Conservation (phyloP, 2,888 invertebrate genomes). For the Orgyia antiqua region DNA sequence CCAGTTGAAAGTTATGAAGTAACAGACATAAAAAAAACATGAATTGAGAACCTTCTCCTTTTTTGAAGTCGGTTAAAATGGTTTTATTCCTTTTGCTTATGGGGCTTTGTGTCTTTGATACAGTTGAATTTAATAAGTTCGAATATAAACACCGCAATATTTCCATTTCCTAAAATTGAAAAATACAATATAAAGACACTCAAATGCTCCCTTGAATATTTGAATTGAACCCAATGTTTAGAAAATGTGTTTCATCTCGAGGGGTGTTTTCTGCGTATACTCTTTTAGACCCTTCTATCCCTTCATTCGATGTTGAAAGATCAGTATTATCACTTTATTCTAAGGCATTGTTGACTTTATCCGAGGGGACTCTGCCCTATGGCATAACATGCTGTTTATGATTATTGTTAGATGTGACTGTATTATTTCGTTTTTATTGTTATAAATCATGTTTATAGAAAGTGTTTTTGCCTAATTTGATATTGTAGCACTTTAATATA, state of each 20-base stretch:
- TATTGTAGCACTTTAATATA: no score
- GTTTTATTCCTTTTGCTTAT: no score
- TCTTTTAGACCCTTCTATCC: neutral
- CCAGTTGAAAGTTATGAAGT: no score
- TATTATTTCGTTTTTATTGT: conserved; percentile 9
- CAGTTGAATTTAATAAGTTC: neutral
- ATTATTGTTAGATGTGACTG: conserved; percentile 15
- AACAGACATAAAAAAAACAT: no score
- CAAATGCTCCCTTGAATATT: neutral
- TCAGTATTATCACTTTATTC: conserved; percentile 4
- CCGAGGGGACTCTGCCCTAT: conserved; percentile 10
- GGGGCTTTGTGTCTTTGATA: no score
- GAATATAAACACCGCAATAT: neutral
- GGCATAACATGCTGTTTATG: conserved; percentile 24
- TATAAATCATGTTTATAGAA: neutral
- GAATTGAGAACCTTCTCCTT: no score
- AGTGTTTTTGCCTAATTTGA: neutral
- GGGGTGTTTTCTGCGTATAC: neutral
- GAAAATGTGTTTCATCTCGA: conserved; percentile 1
- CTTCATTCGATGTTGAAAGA: conserved; percentile 1
- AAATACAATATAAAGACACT: neutral
- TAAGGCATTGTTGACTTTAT: conserved; percentile 3
- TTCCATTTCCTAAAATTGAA: neutral
- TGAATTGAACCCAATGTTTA: neutral
- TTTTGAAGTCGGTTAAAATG: no score